phyloP scores from a whole-genome alignment of 2,797 vertebrate genomes.

The Mus spretus region DNA sequence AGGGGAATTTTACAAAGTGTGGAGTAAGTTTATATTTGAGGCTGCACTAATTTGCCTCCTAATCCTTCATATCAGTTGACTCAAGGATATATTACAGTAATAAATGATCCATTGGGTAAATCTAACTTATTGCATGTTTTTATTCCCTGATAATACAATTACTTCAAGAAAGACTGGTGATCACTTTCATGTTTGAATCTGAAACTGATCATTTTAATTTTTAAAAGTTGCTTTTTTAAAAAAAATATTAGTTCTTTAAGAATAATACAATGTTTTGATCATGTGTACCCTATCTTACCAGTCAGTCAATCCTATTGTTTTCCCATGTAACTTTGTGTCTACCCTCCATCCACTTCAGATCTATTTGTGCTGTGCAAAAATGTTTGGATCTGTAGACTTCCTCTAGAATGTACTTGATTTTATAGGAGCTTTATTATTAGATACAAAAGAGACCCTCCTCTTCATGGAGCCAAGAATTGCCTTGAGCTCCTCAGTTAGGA shows the following conservation, averaged over 20 bases:
- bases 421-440: not conserved
- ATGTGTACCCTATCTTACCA: not conserved
- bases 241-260: not conserved
- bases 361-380: not conserved
- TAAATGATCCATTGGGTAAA: not conserved
- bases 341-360: not conserved
- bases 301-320: not conserved
- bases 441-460: not conserved
- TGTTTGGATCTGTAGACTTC: not conserved
- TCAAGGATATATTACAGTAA: not conserved
- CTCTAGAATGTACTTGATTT: not conserved
- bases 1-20: not conserved
- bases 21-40: not conserved
- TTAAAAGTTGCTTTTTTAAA: not conserved
- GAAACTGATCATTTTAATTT: not conserved
- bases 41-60: not conserved
- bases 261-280: not conserved
- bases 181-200: not conserved
- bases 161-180: not conserved
- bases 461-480: not conserved
- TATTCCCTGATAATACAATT: not conserved
- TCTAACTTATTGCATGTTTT: not conserved
- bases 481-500: not conserved
- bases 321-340: not conserved
- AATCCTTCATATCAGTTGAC: not conserved